Evolutionary conservation across 1,140 invertebrate genomes (phyloP).

Genomic region (Coelopa frigida): DNA sequence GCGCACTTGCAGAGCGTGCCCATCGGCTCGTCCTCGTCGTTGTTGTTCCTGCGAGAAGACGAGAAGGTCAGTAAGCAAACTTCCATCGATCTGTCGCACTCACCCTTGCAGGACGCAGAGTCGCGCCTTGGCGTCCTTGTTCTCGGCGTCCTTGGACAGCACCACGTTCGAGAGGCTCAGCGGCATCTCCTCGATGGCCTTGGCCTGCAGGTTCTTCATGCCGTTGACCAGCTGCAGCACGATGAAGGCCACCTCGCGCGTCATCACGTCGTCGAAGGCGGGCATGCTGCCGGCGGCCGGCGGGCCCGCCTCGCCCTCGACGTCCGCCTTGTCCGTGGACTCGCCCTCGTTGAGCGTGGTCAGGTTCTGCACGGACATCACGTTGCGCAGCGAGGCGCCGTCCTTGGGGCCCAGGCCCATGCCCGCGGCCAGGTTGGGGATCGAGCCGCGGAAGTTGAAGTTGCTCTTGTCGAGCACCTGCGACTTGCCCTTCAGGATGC

Average conservation of each 20-base stretch:
- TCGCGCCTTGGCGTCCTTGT: constrained; percentile 52
- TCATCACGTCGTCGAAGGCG: constrained; percentile 42
- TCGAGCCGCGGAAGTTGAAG: constrained; percentile 41
- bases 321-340: constrained; percentile 14
- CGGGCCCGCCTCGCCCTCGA: constrained; percentile 22
- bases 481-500: constrained; percentile 48
- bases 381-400: constrained; percentile 26
- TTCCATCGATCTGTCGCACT: constrained; percentile 16
- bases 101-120: constrained; percentile 69
- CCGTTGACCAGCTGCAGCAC: constrained; percentile 73
- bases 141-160: constrained; percentile 49
- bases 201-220: constrained; percentile 73
- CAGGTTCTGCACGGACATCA: constrained; percentile 39
- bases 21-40: constrained; percentile 51
- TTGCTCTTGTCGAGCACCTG: constrained; percentile 43
- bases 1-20: constrained; percentile 74
- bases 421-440: constrained; percentile 33
- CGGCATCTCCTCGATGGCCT: constrained; percentile 70
- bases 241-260: constrained; percentile 58
- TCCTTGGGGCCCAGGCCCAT: constrained; percentile 18
- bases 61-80: not conserved
- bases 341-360: constrained; percentile 37
- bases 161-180: constrained; percentile 52
- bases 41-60: constrained; percentile 35
- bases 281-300: constrained; percentile 27